Evolutionary conservation across 2,888 invertebrate species (phyloP), one percentile per base, ranked within the genome.

Genomic region (Habroteleia sp.): DNA sequence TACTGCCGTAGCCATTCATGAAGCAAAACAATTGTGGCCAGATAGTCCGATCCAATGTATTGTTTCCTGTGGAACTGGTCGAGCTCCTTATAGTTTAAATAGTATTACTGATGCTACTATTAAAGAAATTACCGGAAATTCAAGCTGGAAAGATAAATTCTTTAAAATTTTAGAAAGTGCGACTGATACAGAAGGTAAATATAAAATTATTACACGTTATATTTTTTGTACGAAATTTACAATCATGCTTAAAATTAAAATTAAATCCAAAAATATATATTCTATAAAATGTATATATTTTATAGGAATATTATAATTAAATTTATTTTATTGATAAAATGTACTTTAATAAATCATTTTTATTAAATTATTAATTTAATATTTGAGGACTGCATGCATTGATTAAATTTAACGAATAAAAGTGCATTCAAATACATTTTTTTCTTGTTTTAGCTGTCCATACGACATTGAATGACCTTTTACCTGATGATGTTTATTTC

Each of bases 1-100:
- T 0, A 93, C 96, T 6, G 95, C 95, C 1, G 92, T 97, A 3
- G 97, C 95, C 0, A 90, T 97, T 35, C 96, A 96, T 85, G 97
- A 97, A 89, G 94, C 96, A 0, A 93, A 93, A 79, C 91, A 94
- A 25, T 88, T 97, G 39, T 97, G 94, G 94, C 96, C 96, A 0
- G 90, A 92, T 31, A 91, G 90, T 65, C 90, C 92, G 0, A 90
- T 97, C 37, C 93, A 93, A 77, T 94, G 95, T 82, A 92, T 97
- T 0, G 91, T 97, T 37, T 96, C 96, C 0, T 91, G 96, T 50
- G 97, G 97, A 27, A 97, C 96, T 1, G 94, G 94, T 14, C 90
- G 92, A 71, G 91, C 91, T 0, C 86, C 89, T 13, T 80, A 88
- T 6, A 84, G 80, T 42, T 66, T 85, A 7, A 81, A 79, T 5